Evolutionary conservation across 2,888 invertebrate species (phyloP).

Genomic region (Kryphioiulus occultus): DNA sequence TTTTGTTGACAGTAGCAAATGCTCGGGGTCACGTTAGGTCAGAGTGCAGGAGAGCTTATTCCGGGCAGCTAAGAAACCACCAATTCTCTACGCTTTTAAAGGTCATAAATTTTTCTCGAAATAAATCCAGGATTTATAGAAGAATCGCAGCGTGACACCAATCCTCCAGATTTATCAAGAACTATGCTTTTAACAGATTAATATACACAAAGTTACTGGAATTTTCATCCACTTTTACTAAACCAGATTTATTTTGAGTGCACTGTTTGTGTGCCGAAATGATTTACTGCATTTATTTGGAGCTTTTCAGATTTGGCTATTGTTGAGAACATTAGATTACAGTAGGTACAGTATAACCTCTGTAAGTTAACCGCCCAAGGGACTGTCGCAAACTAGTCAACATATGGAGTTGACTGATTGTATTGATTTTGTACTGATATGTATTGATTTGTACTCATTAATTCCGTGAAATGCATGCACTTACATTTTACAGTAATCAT

Average conservation of each 20-base stretch:
- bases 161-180: not conserved
- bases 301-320: too few relatives aligned
- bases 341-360: too few relatives aligned
- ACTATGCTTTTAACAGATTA: not conserved
- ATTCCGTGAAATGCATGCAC: too few relatives aligned
- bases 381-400: too few relatives aligned
- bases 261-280: too few relatives aligned
- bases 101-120: not conserved
- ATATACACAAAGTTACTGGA: not conserved
- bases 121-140: conserved; percentile 6
- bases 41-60: not conserved
- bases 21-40: not conserved
- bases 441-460: too few relatives aligned
- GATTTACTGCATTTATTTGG: too few relatives aligned
- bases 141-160: not conserved
- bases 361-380: too few relatives aligned
- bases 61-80: not conserved
- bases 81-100: not conserved
- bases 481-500: too few relatives aligned
- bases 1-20: conserved; percentile 35
- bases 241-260: not conserved
- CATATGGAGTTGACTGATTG: too few relatives aligned
- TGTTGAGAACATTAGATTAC: too few relatives aligned
- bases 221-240: not conserved
- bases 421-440: too few relatives aligned